phyloP scores from a whole-genome alignment of 92 coral and sea anemone genomes.

The Phenganax subtilis region DNA sequence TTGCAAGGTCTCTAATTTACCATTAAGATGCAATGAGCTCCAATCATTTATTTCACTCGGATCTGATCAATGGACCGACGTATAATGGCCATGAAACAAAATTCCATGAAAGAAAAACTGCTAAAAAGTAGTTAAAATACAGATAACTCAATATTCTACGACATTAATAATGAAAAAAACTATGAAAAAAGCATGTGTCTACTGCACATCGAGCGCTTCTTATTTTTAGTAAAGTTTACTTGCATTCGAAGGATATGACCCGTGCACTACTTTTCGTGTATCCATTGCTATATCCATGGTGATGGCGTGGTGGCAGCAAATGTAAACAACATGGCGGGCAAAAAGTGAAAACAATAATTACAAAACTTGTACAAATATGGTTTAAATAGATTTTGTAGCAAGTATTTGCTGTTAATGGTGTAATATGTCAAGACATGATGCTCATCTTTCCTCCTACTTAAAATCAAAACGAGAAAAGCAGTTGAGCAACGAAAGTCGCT shows the following conservation, averaged over 20 bases:
- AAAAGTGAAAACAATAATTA: constrained; percentile 1
- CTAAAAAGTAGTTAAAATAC: too few species aligned
- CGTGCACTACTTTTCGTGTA: neutral
- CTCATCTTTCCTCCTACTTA: constrained; percentile 78
- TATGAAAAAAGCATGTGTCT: too few species aligned
- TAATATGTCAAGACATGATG: constrained; percentile 62
- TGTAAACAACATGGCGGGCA: constrained; percentile 2
- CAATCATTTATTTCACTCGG: too few species aligned
- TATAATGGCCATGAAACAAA: too few species aligned
- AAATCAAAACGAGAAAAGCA: constrained; percentile 53
- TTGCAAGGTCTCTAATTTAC: too few species aligned
- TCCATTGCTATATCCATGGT: constrained; percentile 5
- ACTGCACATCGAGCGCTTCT: too few species aligned
- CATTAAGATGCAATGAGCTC: too few species aligned
- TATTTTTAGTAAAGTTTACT: too few species aligned
- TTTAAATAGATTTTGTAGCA: neutral
- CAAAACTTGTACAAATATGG: neutral
- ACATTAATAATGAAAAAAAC: too few species aligned
- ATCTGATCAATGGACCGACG: too few species aligned
- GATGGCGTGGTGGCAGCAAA: constrained; percentile 8
- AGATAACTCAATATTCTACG: too few species aligned
- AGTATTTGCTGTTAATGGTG: constrained; percentile 9
- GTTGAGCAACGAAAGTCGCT: neutral
- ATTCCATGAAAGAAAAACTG: too few species aligned
- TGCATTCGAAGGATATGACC: neutral